Percentiles rank a stretch among this genome's conserved stretches.
These are phyloP conservation scores for Archivesica marissinica DNA, from an alignment of 1,140 invertebrate genomes.

Conservation along the genomic window DNA sequence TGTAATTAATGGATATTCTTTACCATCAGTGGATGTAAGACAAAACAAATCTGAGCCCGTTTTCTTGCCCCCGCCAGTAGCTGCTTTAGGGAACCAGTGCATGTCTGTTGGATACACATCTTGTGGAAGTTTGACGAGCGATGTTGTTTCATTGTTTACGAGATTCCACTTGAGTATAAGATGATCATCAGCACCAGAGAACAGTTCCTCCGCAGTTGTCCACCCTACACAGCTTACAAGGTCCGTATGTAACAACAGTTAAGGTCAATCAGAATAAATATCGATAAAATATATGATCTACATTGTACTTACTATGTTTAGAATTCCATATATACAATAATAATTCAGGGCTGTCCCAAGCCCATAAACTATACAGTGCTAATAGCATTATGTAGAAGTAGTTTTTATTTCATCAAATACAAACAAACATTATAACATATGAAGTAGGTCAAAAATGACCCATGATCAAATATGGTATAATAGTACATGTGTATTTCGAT, in stretches of 20 bases:
- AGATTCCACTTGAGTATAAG: slow-evolving; percentile 94
- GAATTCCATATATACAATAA: too few relatives aligned
- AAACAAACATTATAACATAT: too few relatives aligned
- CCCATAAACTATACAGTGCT: too few relatives aligned
- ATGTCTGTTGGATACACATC: slow-evolving; percentile 95
- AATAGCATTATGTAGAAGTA: too few relatives aligned
- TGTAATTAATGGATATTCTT: neutral
- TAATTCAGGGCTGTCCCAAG: too few relatives aligned
- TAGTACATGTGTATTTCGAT: too few relatives aligned
- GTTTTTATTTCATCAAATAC: too few relatives aligned
- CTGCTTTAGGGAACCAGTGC: slow-evolving; percentile 90
- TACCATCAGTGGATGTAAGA: slow-evolving; percentile 95
- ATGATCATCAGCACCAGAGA: slow-evolving; percentile 97
- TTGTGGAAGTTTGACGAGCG: slow-evolving; percentile 90
- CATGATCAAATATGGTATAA: too few relatives aligned
- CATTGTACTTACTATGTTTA: too few relatives aligned
- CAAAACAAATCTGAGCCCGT: slow-evolving; percentile 92
- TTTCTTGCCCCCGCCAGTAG: slow-evolving; percentile 87
- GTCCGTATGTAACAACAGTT: slow-evolving; percentile 86
- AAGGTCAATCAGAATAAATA: too few relatives aligned
- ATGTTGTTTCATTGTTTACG: slow-evolving; percentile 89
- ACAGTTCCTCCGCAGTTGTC: slow-evolving; percentile 96
- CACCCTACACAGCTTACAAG: slow-evolving; percentile 94
- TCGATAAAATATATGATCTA: too few relatives aligned
- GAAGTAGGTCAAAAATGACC: too few relatives aligned